Base-by-base conservation (phyloP, 1,140 invertebrate genomes). In the Atopsyche davidsoni region DNA sequence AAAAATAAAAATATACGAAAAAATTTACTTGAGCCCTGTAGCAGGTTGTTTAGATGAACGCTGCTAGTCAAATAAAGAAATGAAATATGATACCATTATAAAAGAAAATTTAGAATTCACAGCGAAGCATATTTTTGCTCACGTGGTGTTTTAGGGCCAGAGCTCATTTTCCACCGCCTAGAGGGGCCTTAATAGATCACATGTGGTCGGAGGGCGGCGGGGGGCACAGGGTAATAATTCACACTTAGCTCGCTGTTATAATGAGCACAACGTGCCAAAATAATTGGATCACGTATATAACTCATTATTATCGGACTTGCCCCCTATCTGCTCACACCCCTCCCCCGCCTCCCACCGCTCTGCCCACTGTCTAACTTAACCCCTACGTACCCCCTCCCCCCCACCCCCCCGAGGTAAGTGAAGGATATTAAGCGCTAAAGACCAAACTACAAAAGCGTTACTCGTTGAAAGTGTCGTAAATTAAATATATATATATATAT, bases 251-350 rank as follows among this genome's bases (percentile, higher is more conserved):
- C 63, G 49, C 45, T 55, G 56, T 58, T 58, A 69, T 73, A 73
- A 73, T 73, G 69, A 73, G 68, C 67, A 68, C 63, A 66, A 53
- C 56, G 56, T 69, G 68, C 70, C 70, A 66, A 73, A 73, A 73
- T 73, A 73, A 73, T 73, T 73, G 70, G 70, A 73, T 73, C 70
- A 73, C 70, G 69, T 73, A 71, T 69, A 73, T 73, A 73, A 73
- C 64, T 73, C 70, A 73, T 73, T 73, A 73, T 73, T 73, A 73
- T 67, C 65, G 69, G 65, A 63, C 66, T 65, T 61, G 64, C 59
- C 63, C 63, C 65, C 68, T 68, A 66, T 70, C 69, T 72, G 66
- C 68, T 70, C 66, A 69, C 63, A 62, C 42, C 59, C 57, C 59
- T 56, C 58, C 56, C 50, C 41, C 42, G 43, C 61, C 51, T 22